phyloP scores from a whole-genome alignment of 2,888 invertebrate species.

The Pseudoips prasinana region DNA sequence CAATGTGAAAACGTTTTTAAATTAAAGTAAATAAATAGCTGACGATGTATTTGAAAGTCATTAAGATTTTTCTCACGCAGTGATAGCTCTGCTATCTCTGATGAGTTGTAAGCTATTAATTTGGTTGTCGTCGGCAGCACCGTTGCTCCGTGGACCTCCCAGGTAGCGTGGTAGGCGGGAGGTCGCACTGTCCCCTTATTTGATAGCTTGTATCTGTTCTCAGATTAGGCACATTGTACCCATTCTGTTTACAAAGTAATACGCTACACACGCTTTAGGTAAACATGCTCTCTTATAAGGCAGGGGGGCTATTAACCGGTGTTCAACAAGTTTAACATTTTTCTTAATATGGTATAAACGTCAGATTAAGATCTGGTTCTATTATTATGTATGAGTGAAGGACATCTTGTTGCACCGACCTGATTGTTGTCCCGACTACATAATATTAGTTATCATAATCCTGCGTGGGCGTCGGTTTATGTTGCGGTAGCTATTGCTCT shows the following conservation, averaged over 20 bases:
- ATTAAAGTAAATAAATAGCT: too few relatives aligned
- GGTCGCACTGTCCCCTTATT: constrained; percentile 51
- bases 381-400: constrained; percentile 45
- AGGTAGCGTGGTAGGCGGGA: constrained; percentile 49
- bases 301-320: constrained; percentile 38
- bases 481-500: constrained; percentile 18
- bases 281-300: constrained; percentile 42
- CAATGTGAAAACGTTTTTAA: constrained; percentile 16
- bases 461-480: constrained; percentile 31
- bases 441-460: constrained; percentile 29
- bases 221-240: constrained; percentile 52
- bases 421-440: constrained; percentile 40
- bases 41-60: constrained; percentile 33
- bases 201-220: constrained; percentile 48
- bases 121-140: constrained; percentile 40
- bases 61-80: constrained; percentile 46
- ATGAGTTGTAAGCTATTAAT: constrained; percentile 62
- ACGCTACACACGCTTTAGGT: constrained; percentile 29
- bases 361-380: constrained; percentile 46
- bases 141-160: constrained; percentile 71
- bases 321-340: constrained; percentile 42
- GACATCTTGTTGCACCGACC: constrained; percentile 35
- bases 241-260: constrained; percentile 30
- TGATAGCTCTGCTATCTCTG: constrained; percentile 43
- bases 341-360: constrained; percentile 48